phyloP scores from a whole-genome alignment of 2,888 invertebrate genomes.

The Clistopyga incitator region DNA sequence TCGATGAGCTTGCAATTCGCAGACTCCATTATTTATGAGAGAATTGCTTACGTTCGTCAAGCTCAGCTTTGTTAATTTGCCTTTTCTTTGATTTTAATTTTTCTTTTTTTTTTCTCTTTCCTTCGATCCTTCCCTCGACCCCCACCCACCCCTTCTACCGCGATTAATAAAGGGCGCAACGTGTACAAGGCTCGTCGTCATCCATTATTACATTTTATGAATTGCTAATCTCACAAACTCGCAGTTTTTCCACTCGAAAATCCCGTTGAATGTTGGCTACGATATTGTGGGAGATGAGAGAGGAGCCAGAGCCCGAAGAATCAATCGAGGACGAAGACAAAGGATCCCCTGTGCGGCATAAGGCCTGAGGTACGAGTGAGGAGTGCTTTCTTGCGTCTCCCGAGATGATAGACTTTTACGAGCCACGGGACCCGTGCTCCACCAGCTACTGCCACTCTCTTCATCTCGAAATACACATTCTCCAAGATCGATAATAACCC shows the following conservation, averaged over 20 bases:
- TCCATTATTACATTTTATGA: conserved; percentile 54
- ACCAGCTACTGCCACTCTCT: neutral
- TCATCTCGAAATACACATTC: conserved; percentile 62
- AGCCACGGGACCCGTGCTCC: conserved; percentile 36
- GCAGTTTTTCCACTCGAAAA: conserved; percentile 38
- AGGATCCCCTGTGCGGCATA: conserved; percentile 63
- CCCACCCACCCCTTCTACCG: neutral
- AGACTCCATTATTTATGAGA: conserved; percentile 35
- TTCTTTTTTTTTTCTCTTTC: neutral
- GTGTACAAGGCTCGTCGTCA: neutral
- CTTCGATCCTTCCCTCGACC: neutral
- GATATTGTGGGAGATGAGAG: conserved; percentile 27
- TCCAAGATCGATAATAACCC: conserved; percentile 67
- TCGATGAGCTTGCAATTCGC: neutral
- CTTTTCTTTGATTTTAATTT: neutral
- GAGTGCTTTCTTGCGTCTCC: conserved; percentile 60
- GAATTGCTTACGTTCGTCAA: conserved; percentile 4
- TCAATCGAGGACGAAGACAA: conserved; percentile 68
- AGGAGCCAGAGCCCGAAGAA: conserved; percentile 59
- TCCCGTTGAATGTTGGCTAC: conserved; percentile 30
- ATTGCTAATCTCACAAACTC: conserved; percentile 54
- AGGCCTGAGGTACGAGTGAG: conserved; percentile 59
- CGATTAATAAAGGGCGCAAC: neutral
- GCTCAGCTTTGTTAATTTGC: neutral
- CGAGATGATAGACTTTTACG: conserved; percentile 63